Conservation (phyloP, 1,140 invertebrate genomes). For the Teleopsis dalmanni region DNA sequence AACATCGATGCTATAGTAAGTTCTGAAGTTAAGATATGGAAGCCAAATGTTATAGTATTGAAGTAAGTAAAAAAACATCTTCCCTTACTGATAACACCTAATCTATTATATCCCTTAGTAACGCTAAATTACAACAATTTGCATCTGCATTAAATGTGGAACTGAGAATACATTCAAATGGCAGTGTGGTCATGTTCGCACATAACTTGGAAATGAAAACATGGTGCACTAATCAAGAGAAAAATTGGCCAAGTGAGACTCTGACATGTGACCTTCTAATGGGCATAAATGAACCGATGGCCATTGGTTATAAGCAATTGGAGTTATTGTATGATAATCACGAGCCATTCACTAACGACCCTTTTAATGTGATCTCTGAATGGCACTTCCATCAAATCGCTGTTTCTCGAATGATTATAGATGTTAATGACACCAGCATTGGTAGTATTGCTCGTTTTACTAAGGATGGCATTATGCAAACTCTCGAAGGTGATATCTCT, state of each 20-base stretch:
- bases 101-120: not conserved
- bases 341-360: slow-evolving; percentile 20
- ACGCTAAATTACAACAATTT: slow-evolving; percentile 17
- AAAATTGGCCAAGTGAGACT: slow-evolving; percentile 34
- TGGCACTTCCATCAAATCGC: slow-evolving; percentile 27
- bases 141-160: slow-evolving; percentile 10
- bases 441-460: not conserved
- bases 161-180: slow-evolving; percentile 20
- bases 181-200: slow-evolving; percentile 21
- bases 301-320: slow-evolving; percentile 3
- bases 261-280: slow-evolving; percentile 27
- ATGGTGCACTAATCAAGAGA: slow-evolving; percentile 30
- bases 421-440: slow-evolving; percentile 9
- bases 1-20: slow-evolving; percentile 15
- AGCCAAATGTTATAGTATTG: slow-evolving; percentile 20
- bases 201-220: slow-evolving; percentile 22
- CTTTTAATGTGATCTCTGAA: slow-evolving; percentile 28
- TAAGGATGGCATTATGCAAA: slow-evolving; percentile 11
- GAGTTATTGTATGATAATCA: slow-evolving; percentile 16
- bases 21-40: slow-evolving; percentile 23
- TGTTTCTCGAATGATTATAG: slow-evolving; percentile 19
- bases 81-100: not conserved
- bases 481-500: slow-evolving; percentile 27
- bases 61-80: not conserved
- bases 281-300: slow-evolving; percentile 15